Percentiles rank a stretch among this genome's conserved stretches.
Conservation (phyloP, 1,140 invertebrate species). For the Dinothrombium tinctorium region DNA sequence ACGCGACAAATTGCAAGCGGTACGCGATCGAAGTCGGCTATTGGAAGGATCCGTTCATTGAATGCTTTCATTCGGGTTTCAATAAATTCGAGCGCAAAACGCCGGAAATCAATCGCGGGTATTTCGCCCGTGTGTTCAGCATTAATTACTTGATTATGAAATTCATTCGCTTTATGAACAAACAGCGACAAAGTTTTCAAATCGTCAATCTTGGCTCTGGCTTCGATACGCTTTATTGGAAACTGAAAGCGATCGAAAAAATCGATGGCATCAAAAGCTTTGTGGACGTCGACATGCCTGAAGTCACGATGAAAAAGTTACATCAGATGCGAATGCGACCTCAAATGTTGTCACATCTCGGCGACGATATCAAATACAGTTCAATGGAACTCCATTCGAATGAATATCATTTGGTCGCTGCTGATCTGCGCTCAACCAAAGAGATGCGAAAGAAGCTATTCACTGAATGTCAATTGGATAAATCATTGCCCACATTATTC, state of each 20-base stretch:
- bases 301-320: slow-evolving; percentile 64
- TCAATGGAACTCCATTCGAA: slow-evolving; percentile 65
- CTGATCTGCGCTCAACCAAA: slow-evolving; percentile 53
- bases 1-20: slow-evolving; percentile 83
- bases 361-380: slow-evolving; percentile 21
- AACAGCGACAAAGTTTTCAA: slow-evolving; percentile 44
- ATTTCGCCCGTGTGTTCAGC: slow-evolving; percentile 73
- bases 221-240: slow-evolving; percentile 90
- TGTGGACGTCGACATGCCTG: slow-evolving; percentile 73
- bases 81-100: slow-evolving; percentile 37
- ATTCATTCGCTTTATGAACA: slow-evolving; percentile 35
- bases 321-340: slow-evolving; percentile 64
- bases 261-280: slow-evolving; percentile 27
- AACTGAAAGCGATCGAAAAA: slow-evolving; percentile 16
- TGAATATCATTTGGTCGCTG: slow-evolving; percentile 70
- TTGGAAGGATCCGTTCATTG: slow-evolving; percentile 78
- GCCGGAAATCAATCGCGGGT: slow-evolving; percentile 91
- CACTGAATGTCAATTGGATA: slow-evolving; percentile 42
- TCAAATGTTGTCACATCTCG: slow-evolving; percentile 49
- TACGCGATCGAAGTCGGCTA: slow-evolving; percentile 78
- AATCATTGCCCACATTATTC: slow-evolving; percentile 58
- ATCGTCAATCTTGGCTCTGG: slow-evolving; percentile 91
- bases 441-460: slow-evolving; percentile 37
- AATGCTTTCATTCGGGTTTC: slow-evolving; percentile 43
- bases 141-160: slow-evolving; percentile 30